Evolutionary conservation across 2,113 vertebrate species (phyloP).

Genomic region (Hiodon alosoides): DNA sequence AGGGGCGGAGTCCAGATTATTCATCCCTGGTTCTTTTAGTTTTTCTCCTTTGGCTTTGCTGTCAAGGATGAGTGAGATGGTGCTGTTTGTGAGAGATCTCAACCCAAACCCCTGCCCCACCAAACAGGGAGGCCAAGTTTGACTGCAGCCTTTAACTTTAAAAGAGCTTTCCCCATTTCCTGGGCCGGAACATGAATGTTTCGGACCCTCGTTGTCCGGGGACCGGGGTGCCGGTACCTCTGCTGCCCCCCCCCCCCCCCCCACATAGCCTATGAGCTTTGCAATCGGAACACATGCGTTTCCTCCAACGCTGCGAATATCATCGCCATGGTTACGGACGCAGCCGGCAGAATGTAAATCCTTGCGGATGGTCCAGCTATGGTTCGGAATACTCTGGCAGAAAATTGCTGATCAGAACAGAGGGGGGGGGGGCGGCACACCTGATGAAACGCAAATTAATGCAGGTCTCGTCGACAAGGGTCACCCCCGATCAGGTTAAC

Average conservation of each 20-base stretch:
- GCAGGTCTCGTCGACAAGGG: too few relatives aligned
- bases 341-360: conserved; percentile 13
- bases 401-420: background rate
- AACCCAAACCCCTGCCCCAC: background rate
- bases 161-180: background rate
- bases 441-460: too few relatives aligned
- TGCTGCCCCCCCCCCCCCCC: background rate
- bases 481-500: too few relatives aligned
- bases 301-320: conserved; percentile 8
- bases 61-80: background rate
- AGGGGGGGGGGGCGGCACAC: background rate
- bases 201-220: too few relatives aligned
- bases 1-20: background rate
- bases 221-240: too few relatives aligned
- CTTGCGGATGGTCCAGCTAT: background rate
- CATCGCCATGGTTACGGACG: conserved; percentile 7
- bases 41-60: background rate
- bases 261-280: background rate
- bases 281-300: background rate
- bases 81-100: background rate
- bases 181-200: background rate
- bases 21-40: background rate
- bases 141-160: background rate
- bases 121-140: background rate
- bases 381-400: background rate